These are phyloP conservation scores for Parasteatoda tepidariorum DNA, from an alignment of 1,140 invertebrate species.

Conservation along the genomic window DNA sequence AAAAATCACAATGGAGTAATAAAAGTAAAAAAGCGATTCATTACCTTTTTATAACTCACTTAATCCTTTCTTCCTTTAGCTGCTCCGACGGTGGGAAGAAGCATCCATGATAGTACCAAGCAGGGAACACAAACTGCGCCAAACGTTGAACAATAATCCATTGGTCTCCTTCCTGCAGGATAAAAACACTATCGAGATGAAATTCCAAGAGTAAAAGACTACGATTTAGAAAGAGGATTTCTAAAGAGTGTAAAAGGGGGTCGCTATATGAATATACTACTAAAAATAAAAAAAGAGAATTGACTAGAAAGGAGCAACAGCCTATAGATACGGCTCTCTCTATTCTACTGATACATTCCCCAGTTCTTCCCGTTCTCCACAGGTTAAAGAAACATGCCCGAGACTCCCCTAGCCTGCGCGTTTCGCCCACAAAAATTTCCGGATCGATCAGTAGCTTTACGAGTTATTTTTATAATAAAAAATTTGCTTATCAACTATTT, in stretches of 20 bases:
- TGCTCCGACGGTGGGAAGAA: neutral
- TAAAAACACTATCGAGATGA: neutral
- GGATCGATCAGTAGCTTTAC: conserved; percentile 30
- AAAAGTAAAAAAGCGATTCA: neutral
- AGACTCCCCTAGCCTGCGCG: too few relatives aligned
- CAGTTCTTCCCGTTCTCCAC: conserved; percentile 19
- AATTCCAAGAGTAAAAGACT: neutral
- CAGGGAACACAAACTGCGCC: conserved; percentile 36
- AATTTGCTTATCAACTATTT: too few relatives aligned
- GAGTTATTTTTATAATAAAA: too few relatives aligned
- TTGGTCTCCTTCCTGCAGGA: conserved; percentile 6
- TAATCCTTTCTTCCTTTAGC: conserved; percentile 22
- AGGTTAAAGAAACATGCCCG: conserved; percentile 46
- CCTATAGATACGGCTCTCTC: conserved; percentile 26
- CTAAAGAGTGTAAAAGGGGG: conserved; percentile 11
- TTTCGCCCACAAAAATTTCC: too few relatives aligned
- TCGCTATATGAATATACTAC: conserved; percentile 25
- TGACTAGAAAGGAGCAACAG: conserved; percentile 55
- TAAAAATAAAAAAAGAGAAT: conserved; percentile 40
- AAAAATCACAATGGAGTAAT: neutral
- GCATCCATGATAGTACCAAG: conserved; percentile 45
- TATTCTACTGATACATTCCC: conserved; percentile 56
- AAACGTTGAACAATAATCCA: conserved; percentile 30
- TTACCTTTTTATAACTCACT: conserved; percentile 1
- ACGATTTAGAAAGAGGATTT: neutral